Base-by-base conservation (phyloP, 1,140 invertebrate species). In the Odontomachus brunneus region DNA sequence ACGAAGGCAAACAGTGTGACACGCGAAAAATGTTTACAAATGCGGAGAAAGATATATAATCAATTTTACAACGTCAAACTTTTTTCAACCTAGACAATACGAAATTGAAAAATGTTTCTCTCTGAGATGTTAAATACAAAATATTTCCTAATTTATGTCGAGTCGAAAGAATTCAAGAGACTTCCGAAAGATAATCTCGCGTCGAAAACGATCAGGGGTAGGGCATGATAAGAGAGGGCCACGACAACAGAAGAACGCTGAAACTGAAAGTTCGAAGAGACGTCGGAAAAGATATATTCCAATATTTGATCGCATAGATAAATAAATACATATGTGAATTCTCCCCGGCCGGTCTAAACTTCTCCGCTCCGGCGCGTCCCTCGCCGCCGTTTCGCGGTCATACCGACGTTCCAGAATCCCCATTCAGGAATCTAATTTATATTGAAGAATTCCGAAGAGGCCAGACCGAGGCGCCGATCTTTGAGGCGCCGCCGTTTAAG, bases 401-500 rank as follows among this genome's bases (percentile, higher is more conserved):
- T 81, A 72, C 63, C 83, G 49, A 14, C 75, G 57, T 85, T 84
- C 86, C 67, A 82, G 73, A 86, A 84, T 86, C 91, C 89, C 91
- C 91, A 92, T 93, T 92, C 89, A 91, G 84, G 90, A 90, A 91
- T 93, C 92, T 93, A 93, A 94, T 94, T 94, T 94, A 93, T 94
- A 93, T 92, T 89, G 91, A 94, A 91, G 92, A 94, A 93, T 93
- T 93, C 89, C 92, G 87, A 91, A 88, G 89, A 90, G 91, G 88
- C 88, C 86, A 89, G 84, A 83, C 85, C 84, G 89, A 92, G 91
- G 93, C 92, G 92, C 93, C 92, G 93, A 94, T 93, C 92, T 94
- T 94, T 93, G 92, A 94, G 93, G 93, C 93, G 93, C 93, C 93
- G 93, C 92, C 93, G 91, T 93, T 94, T 93, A 92, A 93, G 91